These are phyloP conservation scores for Lichenostomus cassidix DNA, from an alignment of 2,113 vertebrate genomes.

Conservation along the genomic window DNA sequence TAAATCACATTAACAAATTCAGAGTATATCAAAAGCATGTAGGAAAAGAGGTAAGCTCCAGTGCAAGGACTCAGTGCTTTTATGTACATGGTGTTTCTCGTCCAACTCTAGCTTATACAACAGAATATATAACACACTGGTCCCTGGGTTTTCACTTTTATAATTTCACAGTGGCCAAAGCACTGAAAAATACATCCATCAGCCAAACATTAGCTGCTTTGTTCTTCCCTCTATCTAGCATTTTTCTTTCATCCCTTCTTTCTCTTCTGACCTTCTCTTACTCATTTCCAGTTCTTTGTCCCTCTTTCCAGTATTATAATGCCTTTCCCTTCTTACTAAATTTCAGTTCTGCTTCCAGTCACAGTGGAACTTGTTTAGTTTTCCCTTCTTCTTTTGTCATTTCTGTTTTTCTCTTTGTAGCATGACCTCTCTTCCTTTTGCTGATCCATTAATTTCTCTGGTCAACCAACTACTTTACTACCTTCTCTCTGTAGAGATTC, in stretches of 20 bases:
- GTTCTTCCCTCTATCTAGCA: not conserved
- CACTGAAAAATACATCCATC: not conserved
- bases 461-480: not conserved
- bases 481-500: not conserved
- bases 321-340: not conserved
- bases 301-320: not conserved
- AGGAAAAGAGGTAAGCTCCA: not conserved
- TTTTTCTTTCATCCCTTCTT: slow-evolving; percentile 10
- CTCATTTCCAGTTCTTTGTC: slow-evolving; percentile 21
- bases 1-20: not conserved
- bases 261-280: not conserved
- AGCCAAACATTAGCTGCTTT: not conserved
- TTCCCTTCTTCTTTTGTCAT: not conserved
- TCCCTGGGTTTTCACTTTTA: not conserved
- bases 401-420: not conserved
- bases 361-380: not conserved
- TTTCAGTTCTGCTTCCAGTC: not conserved
- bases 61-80: not conserved
- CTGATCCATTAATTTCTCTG: not conserved
- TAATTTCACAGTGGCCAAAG: slow-evolving; percentile 8
- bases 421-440: not conserved
- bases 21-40: not conserved
- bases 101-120: not conserved
- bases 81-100: not conserved
- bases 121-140: not conserved